Percentiles rank a stretch among this genome's conserved stretches.
Evolutionary conservation across 2,888 invertebrate genomes (phyloP).

Genomic region (Ischnura elegans): DNA sequence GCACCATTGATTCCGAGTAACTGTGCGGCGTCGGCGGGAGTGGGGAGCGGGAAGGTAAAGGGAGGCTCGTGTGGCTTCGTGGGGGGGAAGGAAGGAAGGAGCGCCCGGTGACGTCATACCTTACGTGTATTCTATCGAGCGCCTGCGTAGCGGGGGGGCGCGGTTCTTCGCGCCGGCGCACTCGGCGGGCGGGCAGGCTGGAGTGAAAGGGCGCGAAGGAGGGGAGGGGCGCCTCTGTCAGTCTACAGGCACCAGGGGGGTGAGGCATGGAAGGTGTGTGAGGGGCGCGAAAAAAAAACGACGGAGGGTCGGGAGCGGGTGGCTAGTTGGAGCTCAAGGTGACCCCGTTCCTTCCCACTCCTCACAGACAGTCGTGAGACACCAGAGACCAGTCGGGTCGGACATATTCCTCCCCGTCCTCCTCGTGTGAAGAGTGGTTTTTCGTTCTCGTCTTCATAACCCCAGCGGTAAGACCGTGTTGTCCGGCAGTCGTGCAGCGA

Average conservation of each 20-base stretch:
- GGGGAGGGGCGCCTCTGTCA: neutral
- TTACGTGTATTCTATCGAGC: constrained; percentile 62
- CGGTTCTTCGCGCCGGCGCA: neutral
- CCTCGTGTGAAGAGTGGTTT: neutral
- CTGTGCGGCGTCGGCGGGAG: neutral
- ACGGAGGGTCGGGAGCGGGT: neutral
- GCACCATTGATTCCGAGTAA: constrained; percentile 55
- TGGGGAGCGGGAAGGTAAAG: neutral
- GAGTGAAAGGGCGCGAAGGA: neutral
- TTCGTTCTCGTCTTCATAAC: neutral
- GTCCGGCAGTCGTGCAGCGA: neutral
- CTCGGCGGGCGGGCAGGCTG: neutral
- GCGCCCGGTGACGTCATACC: constrained; percentile 30
- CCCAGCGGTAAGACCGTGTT: neutral
- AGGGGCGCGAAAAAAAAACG: neutral
- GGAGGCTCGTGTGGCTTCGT: neutral
- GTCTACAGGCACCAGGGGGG: neutral
- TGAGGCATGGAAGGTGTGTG: neutral
- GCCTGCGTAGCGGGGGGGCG: constrained; percentile 51
- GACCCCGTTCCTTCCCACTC: constrained; percentile 60
- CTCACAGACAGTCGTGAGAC: constrained; percentile 53
- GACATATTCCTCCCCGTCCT: constrained; percentile 48
- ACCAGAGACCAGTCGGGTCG: constrained; percentile 37
- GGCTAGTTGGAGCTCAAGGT: constrained; percentile 59
- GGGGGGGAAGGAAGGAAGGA: neutral